Conservation (phyloP, 2,888 invertebrate species). For the Drosophila kuntzei region DNA sequence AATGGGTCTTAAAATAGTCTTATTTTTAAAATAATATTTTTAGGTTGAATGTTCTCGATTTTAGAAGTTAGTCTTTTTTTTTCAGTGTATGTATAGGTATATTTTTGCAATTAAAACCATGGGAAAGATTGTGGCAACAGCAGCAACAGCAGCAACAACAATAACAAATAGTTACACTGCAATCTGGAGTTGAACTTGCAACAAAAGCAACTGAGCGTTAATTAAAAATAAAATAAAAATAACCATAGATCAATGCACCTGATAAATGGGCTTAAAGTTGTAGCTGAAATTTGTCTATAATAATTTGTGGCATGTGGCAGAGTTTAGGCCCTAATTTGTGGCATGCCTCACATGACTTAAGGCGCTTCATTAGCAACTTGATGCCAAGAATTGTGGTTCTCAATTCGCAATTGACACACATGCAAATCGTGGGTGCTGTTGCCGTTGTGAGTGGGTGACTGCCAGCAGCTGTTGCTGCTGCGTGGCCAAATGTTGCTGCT, state of each 20-base stretch:
- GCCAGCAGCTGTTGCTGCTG: conserved; percentile 37
- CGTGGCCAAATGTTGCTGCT: conserved; percentile 54
- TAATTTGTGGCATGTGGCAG: too few species aligned
- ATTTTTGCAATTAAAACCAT: conserved; percentile 38
- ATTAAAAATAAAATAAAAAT: conserved; percentile 71
- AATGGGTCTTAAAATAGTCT: too few species aligned
- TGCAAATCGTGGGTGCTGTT: conserved; percentile 61
- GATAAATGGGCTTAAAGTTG: conserved; percentile 47
- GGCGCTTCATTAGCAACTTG: conserved; percentile 72
- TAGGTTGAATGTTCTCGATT: too few species aligned
- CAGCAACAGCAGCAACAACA: conserved; percentile 1
- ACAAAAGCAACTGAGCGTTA: conserved; percentile 81
- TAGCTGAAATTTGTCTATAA: conserved; percentile 62
- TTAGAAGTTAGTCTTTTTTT: too few species aligned
- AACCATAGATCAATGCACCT: conserved; percentile 81
- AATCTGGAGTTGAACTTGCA: conserved; percentile 30
- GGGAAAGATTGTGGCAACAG: conserved; percentile 35
- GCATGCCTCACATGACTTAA: conserved; percentile 48
- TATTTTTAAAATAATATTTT: too few species aligned
- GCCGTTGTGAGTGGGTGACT: conserved; percentile 49
- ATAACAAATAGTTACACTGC: conserved; percentile 34
- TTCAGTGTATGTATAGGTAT: too few species aligned
- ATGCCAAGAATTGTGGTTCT: conserved; percentile 31
- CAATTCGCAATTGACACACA: conserved; percentile 70
- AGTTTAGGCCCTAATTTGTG: conserved; percentile 12